Evolutionary conservation across 2,113 vertebrate species (phyloP), one percentile per base, ranked within the genome.

Genomic region (Calypte anna): DNA sequence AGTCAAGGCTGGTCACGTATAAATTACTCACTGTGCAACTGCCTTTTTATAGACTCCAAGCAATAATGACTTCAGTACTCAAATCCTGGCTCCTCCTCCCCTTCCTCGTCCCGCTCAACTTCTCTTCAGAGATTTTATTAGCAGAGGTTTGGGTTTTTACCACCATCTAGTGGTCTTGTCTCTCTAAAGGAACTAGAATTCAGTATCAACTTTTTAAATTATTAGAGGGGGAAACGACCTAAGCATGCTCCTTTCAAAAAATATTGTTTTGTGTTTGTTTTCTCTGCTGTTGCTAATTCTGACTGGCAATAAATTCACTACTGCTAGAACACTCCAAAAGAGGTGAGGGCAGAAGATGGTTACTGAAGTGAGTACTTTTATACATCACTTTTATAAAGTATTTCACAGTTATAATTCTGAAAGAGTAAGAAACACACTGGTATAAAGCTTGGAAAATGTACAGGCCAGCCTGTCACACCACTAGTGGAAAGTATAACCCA

Each of bases 1-100:
- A 97, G 82, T 59, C 88, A 88, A 94, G 58, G 28, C 86, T 95
- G 86, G 59, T 67, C 66, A 67, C 27, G 7, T 86, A 91, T 94
- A 92, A 95, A 94, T 94, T 87, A 96, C 84, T 93, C 85, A 85
- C 74, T 73, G 74, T 95, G 96, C 54, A 86, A 82, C 93, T 86
- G 91, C 74, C 94, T 95, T 97, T 97, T 96, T 97, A 97, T 97
- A 96, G 86, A 82, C 77, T 78, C 69, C 82, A 82, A 93, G 90
- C 86, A 90, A 94, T 90, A 96, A 85, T 79, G 96, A 95, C 87
- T 97, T 90, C 93, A 91, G 51, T 91, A 81, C 79, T 83, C 83
- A 44, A 50, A 86, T 79, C 57, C 63, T 88, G 72, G 82, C 95
- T 92, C 92, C 94, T 97, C 93, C 97, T 96, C 88, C 59, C 54